A percentile compares a stretch with the other conserved stretches of the same genome.
Conservation (phyloP, 2,113 vertebrate species). For the Microcebus griseorufus region DNA sequence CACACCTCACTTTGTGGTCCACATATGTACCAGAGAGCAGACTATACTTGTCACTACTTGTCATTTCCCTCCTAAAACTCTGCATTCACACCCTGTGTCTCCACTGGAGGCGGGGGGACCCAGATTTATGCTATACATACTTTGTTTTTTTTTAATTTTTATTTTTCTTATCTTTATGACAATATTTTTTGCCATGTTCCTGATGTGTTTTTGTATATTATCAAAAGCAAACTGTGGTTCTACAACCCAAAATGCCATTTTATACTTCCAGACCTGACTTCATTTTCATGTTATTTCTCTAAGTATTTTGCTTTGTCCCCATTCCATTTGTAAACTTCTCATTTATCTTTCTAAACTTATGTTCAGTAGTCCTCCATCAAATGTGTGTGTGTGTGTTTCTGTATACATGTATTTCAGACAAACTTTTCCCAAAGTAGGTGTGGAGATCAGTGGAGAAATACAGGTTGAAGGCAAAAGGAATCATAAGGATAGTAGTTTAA, state of each 20-base stretch:
- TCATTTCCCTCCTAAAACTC: background rate
- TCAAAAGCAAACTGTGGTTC: background rate
- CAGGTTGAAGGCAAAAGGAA: background rate
- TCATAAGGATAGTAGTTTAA: background rate
- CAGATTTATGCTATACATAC: background rate
- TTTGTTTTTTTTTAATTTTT: background rate
- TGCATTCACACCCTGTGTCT: background rate
- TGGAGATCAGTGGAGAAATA: background rate
- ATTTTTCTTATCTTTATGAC: background rate
- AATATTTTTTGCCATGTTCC: background rate
- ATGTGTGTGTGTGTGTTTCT: too few relatives aligned
- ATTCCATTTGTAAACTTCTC: background rate
- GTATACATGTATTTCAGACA: too few relatives aligned
- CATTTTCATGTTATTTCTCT: background rate
- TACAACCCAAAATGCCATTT: background rate
- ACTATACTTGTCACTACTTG: background rate
- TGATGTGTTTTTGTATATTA: background rate
- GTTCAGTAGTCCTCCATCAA: background rate
- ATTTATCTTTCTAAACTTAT: background rate
- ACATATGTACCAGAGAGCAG: background rate
- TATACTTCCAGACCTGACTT: background rate
- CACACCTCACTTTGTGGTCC: background rate
- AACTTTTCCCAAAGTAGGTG: background rate
- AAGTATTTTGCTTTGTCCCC: background rate
- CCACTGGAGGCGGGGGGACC: accelerated